phyloP scores from a whole-genome alignment of 2,113 vertebrate genomes.

The Enhydra lutris region DNA sequence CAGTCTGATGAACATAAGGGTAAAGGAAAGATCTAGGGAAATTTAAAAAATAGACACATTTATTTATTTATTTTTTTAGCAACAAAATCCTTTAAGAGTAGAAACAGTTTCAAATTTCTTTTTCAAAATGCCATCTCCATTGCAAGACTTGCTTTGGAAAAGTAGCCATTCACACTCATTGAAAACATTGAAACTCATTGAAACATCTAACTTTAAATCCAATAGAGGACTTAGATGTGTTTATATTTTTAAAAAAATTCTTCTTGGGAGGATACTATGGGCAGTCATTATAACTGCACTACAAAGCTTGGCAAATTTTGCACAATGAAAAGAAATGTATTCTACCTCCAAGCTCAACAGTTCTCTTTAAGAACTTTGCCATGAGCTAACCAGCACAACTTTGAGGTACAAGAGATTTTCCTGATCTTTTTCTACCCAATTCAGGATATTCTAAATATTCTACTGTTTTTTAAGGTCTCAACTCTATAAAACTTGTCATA shows the following conservation, averaged over 20 bases:
- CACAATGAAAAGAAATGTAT: not conserved
- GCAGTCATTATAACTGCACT: not conserved
- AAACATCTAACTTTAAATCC: not conserved
- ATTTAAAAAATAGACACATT: not conserved
- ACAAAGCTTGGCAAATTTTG: not conserved
- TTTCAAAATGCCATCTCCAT: not conserved
- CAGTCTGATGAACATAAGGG: not conserved
- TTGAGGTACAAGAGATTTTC: not conserved
- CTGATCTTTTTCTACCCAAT: not conserved
- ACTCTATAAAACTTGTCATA: not conserved
- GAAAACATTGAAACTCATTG: not conserved
- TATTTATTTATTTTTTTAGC: not conserved
- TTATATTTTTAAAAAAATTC: not conserved
- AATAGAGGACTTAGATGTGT: not conserved
- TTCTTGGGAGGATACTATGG: not conserved
- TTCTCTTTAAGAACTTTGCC: not conserved
- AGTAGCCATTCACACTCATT: not conserved
- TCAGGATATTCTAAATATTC: not conserved
- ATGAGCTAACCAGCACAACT: not conserved
- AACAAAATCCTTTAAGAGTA: not conserved
- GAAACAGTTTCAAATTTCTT: not conserved
- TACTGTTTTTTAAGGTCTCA: not conserved
- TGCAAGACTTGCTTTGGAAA: conserved; percentile 17
- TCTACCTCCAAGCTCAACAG: not conserved
- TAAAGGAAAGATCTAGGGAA: not conserved